Conservation (phyloP, 2,113 vertebrate species). For the Raja brachyura region DNA sequence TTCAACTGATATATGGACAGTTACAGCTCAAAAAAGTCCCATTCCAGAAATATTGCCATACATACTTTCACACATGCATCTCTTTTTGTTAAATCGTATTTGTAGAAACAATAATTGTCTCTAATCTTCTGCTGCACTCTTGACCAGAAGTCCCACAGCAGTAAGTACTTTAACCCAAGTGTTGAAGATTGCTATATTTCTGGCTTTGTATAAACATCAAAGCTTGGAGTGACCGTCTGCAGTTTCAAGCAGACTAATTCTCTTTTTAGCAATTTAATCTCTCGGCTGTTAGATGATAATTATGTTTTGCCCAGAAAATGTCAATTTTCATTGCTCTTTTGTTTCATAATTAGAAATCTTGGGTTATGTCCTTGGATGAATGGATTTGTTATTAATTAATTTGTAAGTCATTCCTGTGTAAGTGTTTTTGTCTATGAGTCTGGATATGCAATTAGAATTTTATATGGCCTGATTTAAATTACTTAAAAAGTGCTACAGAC, state of each 20-base stretch:
- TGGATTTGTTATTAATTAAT: constrained; percentile 35
- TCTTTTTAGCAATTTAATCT: constrained; percentile 40
- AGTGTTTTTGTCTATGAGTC: constrained; percentile 33
- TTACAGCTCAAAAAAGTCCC: not conserved
- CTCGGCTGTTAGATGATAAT: constrained; percentile 32
- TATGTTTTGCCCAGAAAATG: constrained; percentile 35
- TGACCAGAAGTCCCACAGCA: not conserved
- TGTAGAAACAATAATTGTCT: too few relatives aligned
- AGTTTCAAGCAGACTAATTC: constrained; percentile 30
- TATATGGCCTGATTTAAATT: constrained; percentile 27
- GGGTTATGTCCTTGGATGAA: constrained; percentile 36
- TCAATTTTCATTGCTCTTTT: constrained; percentile 41
- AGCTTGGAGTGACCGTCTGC: constrained; percentile 17
- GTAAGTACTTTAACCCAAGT: too few relatives aligned
- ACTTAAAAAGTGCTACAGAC: constrained; percentile 24
- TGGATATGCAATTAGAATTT: constrained; percentile 34
- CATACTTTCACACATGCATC: too few relatives aligned
- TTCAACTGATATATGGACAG: not conserved
- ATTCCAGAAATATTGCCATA: too few relatives aligned
- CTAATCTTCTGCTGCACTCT: not conserved
- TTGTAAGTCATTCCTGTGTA: constrained; percentile 30
- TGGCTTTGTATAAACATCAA: constrained; percentile 3
- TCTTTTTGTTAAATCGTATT: too few relatives aligned
- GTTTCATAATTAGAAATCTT: constrained; percentile 40
- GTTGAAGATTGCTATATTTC: not conserved